Evolutionary conservation across 2,113 vertebrate genomes (phyloP), one percentile per base, ranked within the genome.

Genomic region (Thunnus thynnus): DNA sequence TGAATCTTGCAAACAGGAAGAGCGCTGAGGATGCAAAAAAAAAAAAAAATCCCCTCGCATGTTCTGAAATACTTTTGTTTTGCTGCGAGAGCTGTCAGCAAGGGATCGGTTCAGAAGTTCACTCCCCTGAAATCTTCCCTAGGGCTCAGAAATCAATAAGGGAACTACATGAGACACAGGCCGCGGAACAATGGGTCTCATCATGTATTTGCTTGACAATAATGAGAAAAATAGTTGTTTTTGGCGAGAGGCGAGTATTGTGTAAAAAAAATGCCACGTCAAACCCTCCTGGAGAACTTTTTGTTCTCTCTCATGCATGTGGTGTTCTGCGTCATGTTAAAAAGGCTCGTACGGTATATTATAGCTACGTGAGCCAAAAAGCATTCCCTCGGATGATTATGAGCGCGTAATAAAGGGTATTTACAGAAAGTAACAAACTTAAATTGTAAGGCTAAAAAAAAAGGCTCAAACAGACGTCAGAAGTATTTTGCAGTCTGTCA

Each of bases 1-100:
- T 90, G 0, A 83, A 93, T 90, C 86, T 85, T 50, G 61, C 86
- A 94, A 92, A 94, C 86, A 91, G 91, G 89, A 93, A 93, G 87
- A 86, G 22, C 32, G 73, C 78, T 32, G 82, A 92, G 88, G 82
- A 92, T 84, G 85, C 83, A 91, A 72, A 87, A 73, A 84, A 74
- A 58, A 68, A 0, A 11, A 36, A 48, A 66, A 68, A 16, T 16
- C 50, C 54, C 63, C 46, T 61, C 9, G 14, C 56, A 71, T 80
- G 80, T 80, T 88, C 76, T 81, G 48, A 77, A 77, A 74, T 69
- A 80, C 50, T 69, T 22, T 70, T 76, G 16, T 76, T 68, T 64
- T 16, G 36, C 78, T 22, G 66, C 36, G 82, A 75, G 80, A 89
- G 84, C 80, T 86, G 84, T 87, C 74, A 83, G 73, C 58, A 60